A percentile compares a stretch with the other conserved stretches of the same genome.
These are phyloP conservation scores for Coendou prehensilis DNA, from an alignment of 2,797 vertebrate genomes.

Conservation along the genomic window DNA sequence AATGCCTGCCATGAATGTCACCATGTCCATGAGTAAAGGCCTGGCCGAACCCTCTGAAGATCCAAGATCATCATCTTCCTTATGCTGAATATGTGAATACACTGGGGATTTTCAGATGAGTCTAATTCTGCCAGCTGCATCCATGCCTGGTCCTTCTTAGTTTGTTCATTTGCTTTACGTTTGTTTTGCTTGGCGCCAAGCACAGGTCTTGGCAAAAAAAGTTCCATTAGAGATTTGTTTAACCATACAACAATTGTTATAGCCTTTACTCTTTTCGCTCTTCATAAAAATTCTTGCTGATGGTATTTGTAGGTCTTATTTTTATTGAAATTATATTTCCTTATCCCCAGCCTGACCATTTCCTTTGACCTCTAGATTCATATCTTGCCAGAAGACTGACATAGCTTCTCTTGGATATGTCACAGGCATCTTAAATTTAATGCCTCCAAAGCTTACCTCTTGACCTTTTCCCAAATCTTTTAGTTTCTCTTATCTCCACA, in stretches of 20 bases:
- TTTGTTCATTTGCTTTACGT: neutral
- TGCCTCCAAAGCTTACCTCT: neutral
- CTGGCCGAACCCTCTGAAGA: neutral
- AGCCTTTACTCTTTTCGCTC: neutral
- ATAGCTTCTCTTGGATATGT: neutral
- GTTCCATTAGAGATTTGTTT: neutral
- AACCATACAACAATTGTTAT: neutral
- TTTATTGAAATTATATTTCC: neutral
- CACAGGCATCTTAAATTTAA: neutral
- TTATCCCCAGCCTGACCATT: neutral
- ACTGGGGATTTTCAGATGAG: neutral
- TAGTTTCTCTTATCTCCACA: neutral
- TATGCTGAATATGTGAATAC: neutral
- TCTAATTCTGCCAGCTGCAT: neutral
- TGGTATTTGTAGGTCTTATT: neutral
- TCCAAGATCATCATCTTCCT: neutral
- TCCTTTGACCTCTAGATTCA: neutral
- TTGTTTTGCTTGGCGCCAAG: neutral
- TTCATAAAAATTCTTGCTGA: constrained; percentile 9
- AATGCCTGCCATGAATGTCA: neutral
- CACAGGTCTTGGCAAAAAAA: neutral
- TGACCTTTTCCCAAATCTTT: neutral
- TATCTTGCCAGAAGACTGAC: neutral
- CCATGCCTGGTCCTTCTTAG: neutral
- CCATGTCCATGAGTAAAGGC: neutral